Conservation (phyloP, 2,113 vertebrate species). For the Sphaerodactylus townsendi region DNA sequence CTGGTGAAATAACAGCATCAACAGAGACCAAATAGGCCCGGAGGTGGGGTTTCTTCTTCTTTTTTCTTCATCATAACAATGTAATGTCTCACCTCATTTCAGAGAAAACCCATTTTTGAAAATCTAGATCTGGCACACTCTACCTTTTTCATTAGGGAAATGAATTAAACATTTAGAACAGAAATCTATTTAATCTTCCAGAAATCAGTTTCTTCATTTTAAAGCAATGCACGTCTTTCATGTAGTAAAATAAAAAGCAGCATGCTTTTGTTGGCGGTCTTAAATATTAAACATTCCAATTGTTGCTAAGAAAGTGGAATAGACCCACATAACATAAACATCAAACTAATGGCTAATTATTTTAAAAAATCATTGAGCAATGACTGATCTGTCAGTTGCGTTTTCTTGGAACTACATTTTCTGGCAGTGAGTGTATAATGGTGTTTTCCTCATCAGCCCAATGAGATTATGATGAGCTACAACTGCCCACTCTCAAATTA, state of each 20-base stretch:
- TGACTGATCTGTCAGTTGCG: neutral
- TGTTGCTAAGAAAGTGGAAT: neutral
- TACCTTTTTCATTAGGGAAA: neutral
- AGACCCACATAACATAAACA: neutral
- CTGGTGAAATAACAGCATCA: neutral
- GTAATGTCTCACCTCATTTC: neutral
- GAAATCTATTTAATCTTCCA: constrained; percentile 2
- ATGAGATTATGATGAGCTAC: neutral
- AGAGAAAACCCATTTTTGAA: neutral
- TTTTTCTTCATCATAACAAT: neutral
- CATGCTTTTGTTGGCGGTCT: neutral
- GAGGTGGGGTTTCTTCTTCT: neutral
- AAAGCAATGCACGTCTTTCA: neutral
- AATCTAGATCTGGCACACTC: neutral
- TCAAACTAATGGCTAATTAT: neutral
- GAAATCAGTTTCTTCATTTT: neutral
- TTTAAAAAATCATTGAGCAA: neutral
- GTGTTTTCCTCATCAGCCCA: neutral
- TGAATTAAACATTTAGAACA: neutral
- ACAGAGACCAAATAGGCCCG: neutral
- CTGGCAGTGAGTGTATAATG: neutral
- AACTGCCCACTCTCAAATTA: neutral
- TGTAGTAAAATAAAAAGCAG: neutral
- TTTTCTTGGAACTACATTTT: neutral
- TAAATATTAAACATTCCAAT: neutral